Evolutionary conservation across 53 echinoderm and acorn worm species (phyloP).

Genomic region (Patiria pectinifera): DNA sequence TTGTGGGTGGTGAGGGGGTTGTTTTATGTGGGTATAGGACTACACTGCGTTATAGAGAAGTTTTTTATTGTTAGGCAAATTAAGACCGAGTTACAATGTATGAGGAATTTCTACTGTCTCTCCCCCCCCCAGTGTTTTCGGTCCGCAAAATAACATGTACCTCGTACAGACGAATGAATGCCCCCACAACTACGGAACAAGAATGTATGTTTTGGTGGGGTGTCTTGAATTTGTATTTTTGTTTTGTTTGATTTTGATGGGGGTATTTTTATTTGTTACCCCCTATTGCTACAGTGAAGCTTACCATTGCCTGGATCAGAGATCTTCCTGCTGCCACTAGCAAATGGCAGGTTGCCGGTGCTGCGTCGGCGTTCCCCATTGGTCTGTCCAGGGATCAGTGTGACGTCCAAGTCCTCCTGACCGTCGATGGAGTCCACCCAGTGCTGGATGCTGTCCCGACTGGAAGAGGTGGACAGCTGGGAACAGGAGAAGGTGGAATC

Average conservation of each 20-base stretch:
- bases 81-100: no score
- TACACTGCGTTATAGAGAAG: no score
- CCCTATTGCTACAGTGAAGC: background rate
- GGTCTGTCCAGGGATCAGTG: conserved; percentile 29
- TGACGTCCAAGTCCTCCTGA: conserved; percentile 28
- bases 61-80: no score
- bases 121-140: no score
- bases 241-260: background rate
- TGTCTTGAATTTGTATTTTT: no score
- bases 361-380: background rate
- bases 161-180: no score
- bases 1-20: no score
- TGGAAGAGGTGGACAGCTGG: conserved; percentile 62
- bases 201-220: no score
- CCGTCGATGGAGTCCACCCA: conserved; percentile 74
- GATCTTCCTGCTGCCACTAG: conserved; percentile 12
- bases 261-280: background rate
- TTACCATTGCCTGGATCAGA: conserved; percentile 11
- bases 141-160: no score
- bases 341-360: background rate
- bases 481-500: conserved; percentile 67
- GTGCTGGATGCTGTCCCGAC: conserved; percentile 70
- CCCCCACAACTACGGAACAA: no score
- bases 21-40: no score
- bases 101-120: no score